Percentiles rank a stretch among this genome's conserved stretches.
Conservation (phyloP, 2,113 vertebrate genomes). For the Nothoprocta perdicaria region DNA sequence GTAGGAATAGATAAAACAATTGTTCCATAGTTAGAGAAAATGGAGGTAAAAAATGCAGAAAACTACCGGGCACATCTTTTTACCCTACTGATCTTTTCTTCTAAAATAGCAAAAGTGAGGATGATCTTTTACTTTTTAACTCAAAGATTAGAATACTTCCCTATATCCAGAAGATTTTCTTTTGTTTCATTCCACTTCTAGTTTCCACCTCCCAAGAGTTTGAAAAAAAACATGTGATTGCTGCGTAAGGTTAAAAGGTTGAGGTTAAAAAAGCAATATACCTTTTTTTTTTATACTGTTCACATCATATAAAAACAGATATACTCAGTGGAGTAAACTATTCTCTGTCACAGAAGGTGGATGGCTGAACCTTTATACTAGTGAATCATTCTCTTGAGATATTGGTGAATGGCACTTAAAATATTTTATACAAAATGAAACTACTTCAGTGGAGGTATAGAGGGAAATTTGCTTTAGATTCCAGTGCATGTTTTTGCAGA, state of each 20-base stretch:
- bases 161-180: not conserved
- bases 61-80: not conserved
- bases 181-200: not conserved
- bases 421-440: not conserved
- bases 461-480: not conserved
- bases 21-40: not conserved
- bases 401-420: not conserved
- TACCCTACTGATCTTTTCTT: not conserved
- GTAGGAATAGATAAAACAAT: not conserved
- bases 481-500: rapidly evolving
- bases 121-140: not conserved
- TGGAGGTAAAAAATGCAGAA: not conserved
- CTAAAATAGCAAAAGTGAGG: not conserved
- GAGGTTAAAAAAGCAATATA: too few relatives aligned
- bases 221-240: too few relatives aligned
- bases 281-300: too few relatives aligned
- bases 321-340: not conserved
- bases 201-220: too few relatives aligned
- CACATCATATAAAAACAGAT: not conserved
- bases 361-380: not conserved
- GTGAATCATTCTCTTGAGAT: not conserved
- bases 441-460: not conserved
- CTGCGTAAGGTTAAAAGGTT: too few relatives aligned
- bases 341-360: not conserved
- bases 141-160: not conserved